Conservation (phyloP, 1,140 invertebrate species). For the Luehdorfia chinensis region DNA sequence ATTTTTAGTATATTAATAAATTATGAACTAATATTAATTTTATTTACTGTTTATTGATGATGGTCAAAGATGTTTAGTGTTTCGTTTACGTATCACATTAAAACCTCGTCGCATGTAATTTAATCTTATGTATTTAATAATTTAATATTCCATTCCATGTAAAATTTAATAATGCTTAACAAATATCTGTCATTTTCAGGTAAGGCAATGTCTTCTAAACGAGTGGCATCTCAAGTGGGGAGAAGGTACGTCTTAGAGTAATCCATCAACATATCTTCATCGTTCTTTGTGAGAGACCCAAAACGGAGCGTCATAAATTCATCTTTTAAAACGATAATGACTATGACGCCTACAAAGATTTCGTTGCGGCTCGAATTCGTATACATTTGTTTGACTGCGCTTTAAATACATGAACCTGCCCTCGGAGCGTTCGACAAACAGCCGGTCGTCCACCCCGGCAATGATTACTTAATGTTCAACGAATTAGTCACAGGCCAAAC, state of each 20-base stretch:
- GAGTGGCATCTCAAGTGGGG: conserved; percentile 45
- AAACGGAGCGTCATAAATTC: conserved; percentile 41
- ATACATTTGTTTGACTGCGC: conserved; percentile 17
- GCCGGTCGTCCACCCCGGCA: conserved; percentile 59
- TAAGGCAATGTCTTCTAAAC: conserved; percentile 70
- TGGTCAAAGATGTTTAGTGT: too few relatives aligned
- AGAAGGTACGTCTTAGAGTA: conserved; percentile 51
- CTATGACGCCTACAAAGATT: conserved; percentile 23
- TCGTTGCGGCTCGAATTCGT: conserved; percentile 29
- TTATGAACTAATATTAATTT: too few relatives aligned
- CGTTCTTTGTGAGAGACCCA: conserved; percentile 21
- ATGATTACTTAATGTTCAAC: conserved; percentile 65
- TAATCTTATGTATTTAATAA: too few relatives aligned
- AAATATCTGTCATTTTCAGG: too few relatives aligned
- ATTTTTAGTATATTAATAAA: too few relatives aligned
- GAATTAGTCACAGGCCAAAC: conserved; percentile 57
- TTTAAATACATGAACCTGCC: conserved; percentile 51
- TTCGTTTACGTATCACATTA: too few relatives aligned
- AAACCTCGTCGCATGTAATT: too few relatives aligned
- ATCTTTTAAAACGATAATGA: conserved; percentile 11
- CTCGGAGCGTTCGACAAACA: conserved; percentile 49
- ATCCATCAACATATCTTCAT: conserved; percentile 42
- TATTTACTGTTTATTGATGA: too few relatives aligned
- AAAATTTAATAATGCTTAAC: too few relatives aligned
- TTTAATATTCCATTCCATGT: too few relatives aligned